Evolutionary conservation across 2,113 vertebrate genomes (phyloP).

Genomic region (Alligator sinensis): DNA sequence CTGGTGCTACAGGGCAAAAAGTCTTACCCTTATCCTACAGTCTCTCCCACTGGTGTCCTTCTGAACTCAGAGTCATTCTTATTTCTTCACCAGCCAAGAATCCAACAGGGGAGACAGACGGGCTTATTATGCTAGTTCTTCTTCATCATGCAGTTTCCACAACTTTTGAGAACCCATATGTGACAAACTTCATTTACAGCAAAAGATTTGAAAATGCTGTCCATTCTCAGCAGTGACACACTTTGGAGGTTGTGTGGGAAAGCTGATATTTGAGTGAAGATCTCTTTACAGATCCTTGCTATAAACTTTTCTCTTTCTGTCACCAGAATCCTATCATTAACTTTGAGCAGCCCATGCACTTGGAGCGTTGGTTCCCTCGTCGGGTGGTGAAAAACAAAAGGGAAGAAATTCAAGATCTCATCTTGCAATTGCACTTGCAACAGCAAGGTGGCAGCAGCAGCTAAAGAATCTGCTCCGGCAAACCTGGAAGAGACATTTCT

Average conservation of each 20-base stretch:
- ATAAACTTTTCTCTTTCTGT: conserved; percentile 43
- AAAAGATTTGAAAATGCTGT: neutral
- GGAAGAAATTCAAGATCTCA: conserved; percentile 92
- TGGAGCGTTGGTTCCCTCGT: conserved; percentile 93
- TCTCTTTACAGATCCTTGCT: neutral
- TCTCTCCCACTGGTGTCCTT: neutral
- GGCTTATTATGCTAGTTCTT: neutral
- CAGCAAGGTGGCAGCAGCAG: conserved; percentile 83
- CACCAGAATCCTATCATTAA: conserved; percentile 92
- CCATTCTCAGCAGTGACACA: neutral
- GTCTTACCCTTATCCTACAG: neutral
- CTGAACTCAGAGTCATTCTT: neutral
- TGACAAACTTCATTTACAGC: neutral
- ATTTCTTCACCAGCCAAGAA: neutral
- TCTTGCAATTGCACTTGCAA: conserved; percentile 89
- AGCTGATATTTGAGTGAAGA: neutral
- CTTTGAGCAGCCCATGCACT: conserved; percentile 90
- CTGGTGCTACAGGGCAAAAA: neutral
- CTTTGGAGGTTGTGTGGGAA: neutral
- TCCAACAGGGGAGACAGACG: neutral
- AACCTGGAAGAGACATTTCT: conserved; percentile 33
- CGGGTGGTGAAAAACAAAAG: conserved; percentile 92
- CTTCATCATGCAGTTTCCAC: neutral
- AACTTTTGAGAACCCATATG: neutral
- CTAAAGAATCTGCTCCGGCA: conserved; percentile 66